Evolutionary conservation across 2,888 invertebrate species (phyloP), one percentile per base, ranked within the genome.

Genomic region (Thelaira solivaga): DNA sequence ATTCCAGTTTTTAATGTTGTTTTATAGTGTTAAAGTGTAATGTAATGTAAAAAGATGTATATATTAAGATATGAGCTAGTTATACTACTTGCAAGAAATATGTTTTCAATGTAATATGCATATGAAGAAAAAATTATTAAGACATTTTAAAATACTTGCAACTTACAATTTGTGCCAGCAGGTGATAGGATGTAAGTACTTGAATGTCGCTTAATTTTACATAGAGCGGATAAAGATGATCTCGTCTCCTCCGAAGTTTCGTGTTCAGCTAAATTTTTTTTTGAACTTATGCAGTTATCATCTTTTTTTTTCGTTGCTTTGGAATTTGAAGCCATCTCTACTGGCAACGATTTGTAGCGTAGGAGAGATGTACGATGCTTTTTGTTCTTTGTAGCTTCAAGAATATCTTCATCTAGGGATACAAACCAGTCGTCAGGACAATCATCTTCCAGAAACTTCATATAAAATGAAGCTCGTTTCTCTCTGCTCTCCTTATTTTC

Each of bases 281-380:
- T 47, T 16, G 51, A n/a, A 18, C 31, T 20, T 22, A 34, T 29
- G 18, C 49, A 67, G 16, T 62, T 43, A 18, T 11, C 29, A 24
- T 43, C n/a, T n/a, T n/a, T n/a, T n/a, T n/a, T n/a, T n/a, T n/a
- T n/a, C 5, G 53, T 22, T n/a, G 0, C 10, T 2, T 16, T 39
- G 8, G 39, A 10, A 0, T 16, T 69, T 16, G 22, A 26, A 3
- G 29, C 36, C 0, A 53, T 80, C 13, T 16, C 62, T 8, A 62
- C 39, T 10, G 88, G 88, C 87, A 88, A 85, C 0, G 88, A 88
- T 43, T 88, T 86, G 74, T 86, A 86, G 1, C 88, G 83, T 55
- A 86, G 88, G 41, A 88, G 69, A 1, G 86, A 83, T 11, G 76
- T 84, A 2, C 86, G 85, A 2, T 84, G 80, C 20, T 87, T 88